phyloP scores from a whole-genome alignment of 2,797 vertebrate species.

The Psittacula echo region DNA sequence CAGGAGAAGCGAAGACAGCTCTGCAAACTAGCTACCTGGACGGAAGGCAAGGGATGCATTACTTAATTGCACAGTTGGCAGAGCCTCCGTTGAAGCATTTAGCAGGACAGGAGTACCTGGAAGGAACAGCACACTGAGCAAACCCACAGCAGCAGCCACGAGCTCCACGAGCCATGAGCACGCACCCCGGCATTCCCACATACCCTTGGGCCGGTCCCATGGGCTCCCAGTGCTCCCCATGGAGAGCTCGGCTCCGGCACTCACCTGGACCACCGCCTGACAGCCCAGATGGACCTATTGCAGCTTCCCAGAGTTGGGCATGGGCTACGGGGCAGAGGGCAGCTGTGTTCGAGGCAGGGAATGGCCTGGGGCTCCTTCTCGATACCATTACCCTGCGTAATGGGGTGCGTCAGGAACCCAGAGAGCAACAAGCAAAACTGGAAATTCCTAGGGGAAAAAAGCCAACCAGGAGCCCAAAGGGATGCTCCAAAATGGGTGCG shows the following conservation, averaged over 20 bases:
- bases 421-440: neutral
- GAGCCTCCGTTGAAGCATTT: constrained; percentile 21
- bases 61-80: constrained; percentile 43
- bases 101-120: constrained; percentile 20
- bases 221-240: rapidly evolving
- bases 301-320: rapidly evolving
- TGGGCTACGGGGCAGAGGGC: neutral
- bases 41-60: constrained; percentile 13
- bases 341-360: neutral
- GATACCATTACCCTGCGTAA: neutral
- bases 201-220: rapidly evolving
- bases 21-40: constrained; percentile 41
- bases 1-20: neutral
- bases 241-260: neutral
- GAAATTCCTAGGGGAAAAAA: neutral
- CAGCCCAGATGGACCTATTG: neutral
- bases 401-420: neutral
- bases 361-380: neutral
- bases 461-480: neutral
- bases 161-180: neutral
- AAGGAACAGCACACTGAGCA: constrained; percentile 67
- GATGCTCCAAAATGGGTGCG: neutral
- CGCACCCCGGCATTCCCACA: neutral
- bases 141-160: neutral
- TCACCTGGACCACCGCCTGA: neutral